Evolutionary conservation across 2,797 vertebrate species (phyloP).

Genomic region (Eulemur mongoz): DNA sequence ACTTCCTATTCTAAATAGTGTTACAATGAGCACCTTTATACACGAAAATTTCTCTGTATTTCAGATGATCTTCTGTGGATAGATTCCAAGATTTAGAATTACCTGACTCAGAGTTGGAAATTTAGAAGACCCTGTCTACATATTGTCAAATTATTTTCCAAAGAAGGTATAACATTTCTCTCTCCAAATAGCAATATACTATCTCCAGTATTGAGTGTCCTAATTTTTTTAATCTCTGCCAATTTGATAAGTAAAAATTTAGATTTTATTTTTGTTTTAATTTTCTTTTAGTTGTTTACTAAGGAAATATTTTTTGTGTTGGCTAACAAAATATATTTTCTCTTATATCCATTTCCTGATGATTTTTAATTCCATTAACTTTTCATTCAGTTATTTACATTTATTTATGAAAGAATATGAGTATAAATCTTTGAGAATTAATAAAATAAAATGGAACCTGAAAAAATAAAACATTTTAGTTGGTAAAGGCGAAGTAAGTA

Average conservation of each 20-base stretch:
- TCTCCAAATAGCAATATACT: not conserved
- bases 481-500: not conserved
- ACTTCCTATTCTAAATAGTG: not conserved
- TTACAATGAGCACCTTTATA: not conserved
- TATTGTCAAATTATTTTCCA: constrained; percentile 37
- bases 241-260: constrained; percentile 9
- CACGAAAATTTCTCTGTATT: not conserved
- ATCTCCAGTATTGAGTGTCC: not conserved
- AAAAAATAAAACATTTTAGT: constrained; percentile 25
- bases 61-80: constrained; percentile 34
- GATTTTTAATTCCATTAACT: constrained; percentile 16
- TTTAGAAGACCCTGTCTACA: constrained; percentile 15
- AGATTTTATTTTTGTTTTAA: not conserved
- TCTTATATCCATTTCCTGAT: not conserved
- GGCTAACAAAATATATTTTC: not conserved
- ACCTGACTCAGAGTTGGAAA: constrained; percentile 4
- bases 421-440: constrained; percentile 5
- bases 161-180: not conserved
- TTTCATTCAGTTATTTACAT: constrained; percentile 28
- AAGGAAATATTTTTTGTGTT: not conserved
- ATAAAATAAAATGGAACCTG: not conserved
- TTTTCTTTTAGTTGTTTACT: not conserved
- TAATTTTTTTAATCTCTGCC: not conserved
- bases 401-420: constrained; percentile 10
- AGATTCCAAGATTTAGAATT: constrained; percentile 40